phyloP scores from a whole-genome alignment of 2,888 invertebrate species.

The Proisotoma minuta region DNA sequence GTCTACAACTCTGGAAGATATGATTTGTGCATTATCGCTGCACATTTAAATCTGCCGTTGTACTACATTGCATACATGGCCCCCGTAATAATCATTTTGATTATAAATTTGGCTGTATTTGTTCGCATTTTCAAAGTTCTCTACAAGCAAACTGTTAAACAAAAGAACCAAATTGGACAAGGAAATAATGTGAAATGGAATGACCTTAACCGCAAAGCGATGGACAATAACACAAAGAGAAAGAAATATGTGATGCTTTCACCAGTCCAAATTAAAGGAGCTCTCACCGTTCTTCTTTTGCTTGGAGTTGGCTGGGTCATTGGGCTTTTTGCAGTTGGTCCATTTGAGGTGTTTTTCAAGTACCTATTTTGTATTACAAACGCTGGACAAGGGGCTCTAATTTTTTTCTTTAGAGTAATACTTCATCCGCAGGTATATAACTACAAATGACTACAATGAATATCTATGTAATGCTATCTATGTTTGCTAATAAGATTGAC shows the following conservation, averaged over 20 bases:
- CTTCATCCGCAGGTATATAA: constrained; percentile 39
- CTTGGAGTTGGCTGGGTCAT: constrained; percentile 45
- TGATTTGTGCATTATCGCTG: constrained; percentile 51
- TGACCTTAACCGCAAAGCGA: neutral
- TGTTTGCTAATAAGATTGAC: neutral
- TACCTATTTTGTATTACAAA: constrained; percentile 43
- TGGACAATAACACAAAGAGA: neutral
- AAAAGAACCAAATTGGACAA: constrained; percentile 14
- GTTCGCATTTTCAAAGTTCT: constrained; percentile 50
- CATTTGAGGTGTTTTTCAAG: constrained; percentile 39
- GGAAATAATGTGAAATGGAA: neutral
- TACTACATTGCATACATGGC: constrained; percentile 53
- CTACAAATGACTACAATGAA: neutral
- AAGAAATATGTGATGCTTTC: constrained; percentile 30
- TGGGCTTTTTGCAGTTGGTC: constrained; percentile 46
- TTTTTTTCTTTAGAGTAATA: constrained; percentile 43
- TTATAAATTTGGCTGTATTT: too few species aligned
- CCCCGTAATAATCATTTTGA: constrained; percentile 51
- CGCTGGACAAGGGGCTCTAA: constrained; percentile 44
- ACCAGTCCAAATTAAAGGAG: constrained; percentile 44
- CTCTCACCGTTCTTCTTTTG: constrained; percentile 40
- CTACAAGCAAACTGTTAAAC: constrained; percentile 46
- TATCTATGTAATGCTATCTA: neutral
- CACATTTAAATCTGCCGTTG: constrained; percentile 49
- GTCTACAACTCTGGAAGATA: constrained; percentile 50